phyloP scores from a whole-genome alignment of 2,797 vertebrate genomes.

The Pangasius mekongensis region DNA sequence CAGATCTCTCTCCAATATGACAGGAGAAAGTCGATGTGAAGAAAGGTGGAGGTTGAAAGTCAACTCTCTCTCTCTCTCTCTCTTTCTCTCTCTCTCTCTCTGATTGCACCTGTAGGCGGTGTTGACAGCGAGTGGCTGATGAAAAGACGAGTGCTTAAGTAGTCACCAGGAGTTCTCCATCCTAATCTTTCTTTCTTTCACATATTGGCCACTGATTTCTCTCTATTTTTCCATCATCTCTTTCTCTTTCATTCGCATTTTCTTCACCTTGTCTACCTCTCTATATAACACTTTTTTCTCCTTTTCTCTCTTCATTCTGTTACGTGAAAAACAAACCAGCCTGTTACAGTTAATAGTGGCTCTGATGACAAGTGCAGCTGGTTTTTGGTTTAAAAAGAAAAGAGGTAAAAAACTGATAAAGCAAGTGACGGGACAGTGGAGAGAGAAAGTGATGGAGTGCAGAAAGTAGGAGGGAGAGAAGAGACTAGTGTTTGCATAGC shows the following conservation, averaged over 20 bases:
- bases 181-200: constrained; percentile 44
- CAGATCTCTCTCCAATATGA: constrained; percentile 63
- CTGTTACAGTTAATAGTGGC: constrained; percentile 64
- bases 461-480: constrained; percentile 18
- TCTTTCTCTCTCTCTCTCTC: constrained; percentile 31
- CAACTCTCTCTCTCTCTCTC: constrained; percentile 34
- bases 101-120: constrained; percentile 61
- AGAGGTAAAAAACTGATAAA: constrained; percentile 42
- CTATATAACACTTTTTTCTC: constrained; percentile 25
- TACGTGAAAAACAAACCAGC: constrained; percentile 46
- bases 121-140: constrained; percentile 52
- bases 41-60: constrained; percentile 57
- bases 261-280: constrained; percentile 14
- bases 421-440: constrained; percentile 46
- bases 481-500: constrained; percentile 35
- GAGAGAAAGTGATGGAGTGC: constrained; percentile 48
- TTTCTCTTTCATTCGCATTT: constrained; percentile 27
- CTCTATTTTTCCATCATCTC: constrained; percentile 40
- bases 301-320: constrained; percentile 34
- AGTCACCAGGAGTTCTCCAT: constrained; percentile 55
- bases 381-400: constrained; percentile 60
- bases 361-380: constrained; percentile 70
- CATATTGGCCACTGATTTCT: constrained; percentile 47
- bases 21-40: constrained; percentile 60
- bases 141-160: constrained; percentile 57